Base-by-base conservation (phyloP, 2,888 invertebrate species). In the Chamaedrilus cognettii region DNA sequence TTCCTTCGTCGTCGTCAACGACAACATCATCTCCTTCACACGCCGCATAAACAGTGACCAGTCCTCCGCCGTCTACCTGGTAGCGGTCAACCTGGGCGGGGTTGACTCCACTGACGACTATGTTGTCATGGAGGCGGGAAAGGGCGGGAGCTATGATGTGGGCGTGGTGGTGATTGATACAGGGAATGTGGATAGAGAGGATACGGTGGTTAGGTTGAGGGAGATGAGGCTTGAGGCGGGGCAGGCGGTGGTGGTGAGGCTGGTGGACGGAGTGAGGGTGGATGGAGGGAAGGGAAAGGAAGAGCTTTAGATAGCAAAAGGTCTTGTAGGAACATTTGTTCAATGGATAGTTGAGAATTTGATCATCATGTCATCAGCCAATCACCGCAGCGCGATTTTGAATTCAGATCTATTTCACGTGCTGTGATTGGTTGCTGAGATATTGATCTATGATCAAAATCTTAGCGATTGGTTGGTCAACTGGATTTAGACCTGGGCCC, bases 101-200 rank as follows among this genome's bases (percentile, higher is more conserved):
- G 34, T 51, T 31, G n/a, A 66, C 3, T 67, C 61, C 2, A 64
- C 70, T 0, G 69, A 70, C 51, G 72, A 70, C 15, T 75, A 75
- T 64, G 30, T 32, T 23, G n/a, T 50, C 30, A 23, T 4, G 30
- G 28, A 51, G 23, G 28, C 30, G 4, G 58, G 64, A 19, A 85
- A 84, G 77, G n/a, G n/a, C n/a, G n/a, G n/a, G n/a, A 84, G 82
- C 35, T 85, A 84, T 69, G 55, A 59, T 26, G 28, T 4, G 2
- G 64, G 58, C 15, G 28, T 58, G 26, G 58, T 64, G 1, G 31
- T 64, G 23, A n/a, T 64, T 28, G 57, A 58, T 34, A 59, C 58
- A 19, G 58, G 50, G 42, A 23, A 34, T 30, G 33, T 28, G 2
- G 52, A 63, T 34, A 5, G 23, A 5, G 60, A 23, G 0, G 49